phyloP scores from a whole-genome alignment of 1,140 invertebrate species.

The Leptinotarsa defecta region DNA sequence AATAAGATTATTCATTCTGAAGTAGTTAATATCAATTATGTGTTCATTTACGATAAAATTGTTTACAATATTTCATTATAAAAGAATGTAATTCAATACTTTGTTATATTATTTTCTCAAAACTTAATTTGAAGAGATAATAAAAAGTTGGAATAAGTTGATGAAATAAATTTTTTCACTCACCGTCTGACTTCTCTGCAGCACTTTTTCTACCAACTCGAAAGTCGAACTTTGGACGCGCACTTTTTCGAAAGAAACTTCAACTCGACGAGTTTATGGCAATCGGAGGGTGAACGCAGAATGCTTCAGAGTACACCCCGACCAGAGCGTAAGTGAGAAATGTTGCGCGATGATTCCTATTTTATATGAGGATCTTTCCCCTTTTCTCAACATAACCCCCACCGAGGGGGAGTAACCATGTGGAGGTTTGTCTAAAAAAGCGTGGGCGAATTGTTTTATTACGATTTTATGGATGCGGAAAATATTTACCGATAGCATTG shows the following conservation, averaged over 20 bases:
- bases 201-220: neutral
- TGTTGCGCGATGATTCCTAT: neutral
- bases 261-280: neutral
- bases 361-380: neutral
- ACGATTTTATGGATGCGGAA: neutral
- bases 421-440: constrained; percentile 2
- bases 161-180: neutral
- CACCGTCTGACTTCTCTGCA: neutral
- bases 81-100: too few relatives aligned
- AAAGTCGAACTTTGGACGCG: neutral
- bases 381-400: neutral
- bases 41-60: too few relatives aligned
- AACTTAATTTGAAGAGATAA: too few relatives aligned
- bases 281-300: neutral
- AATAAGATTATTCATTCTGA: too few relatives aligned
- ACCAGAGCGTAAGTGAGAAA: constrained; percentile 1
- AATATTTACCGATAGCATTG: neutral
- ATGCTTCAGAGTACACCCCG: neutral
- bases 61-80: too few relatives aligned
- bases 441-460: constrained; percentile 3
- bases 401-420: neutral
- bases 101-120: too few relatives aligned
- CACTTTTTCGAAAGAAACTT: neutral
- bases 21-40: too few relatives aligned
- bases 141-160: too few relatives aligned